phyloP scores from a whole-genome alignment of 2,797 vertebrate genomes.

The Cephalopachus bancanus region DNA sequence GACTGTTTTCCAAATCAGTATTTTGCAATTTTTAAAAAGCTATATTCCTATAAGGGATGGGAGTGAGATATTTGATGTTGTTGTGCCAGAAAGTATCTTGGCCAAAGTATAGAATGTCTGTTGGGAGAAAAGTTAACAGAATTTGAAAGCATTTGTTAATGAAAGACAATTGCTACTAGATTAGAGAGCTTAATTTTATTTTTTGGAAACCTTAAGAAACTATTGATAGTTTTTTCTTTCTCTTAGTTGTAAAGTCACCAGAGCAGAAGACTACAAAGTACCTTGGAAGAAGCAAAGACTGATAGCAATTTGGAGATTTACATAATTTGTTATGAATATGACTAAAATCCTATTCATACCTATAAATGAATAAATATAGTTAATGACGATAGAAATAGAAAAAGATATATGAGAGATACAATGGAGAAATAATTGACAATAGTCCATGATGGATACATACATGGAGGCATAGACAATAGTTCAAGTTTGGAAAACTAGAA shows the following conservation, averaged over 20 bases:
- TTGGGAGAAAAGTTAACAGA: neutral
- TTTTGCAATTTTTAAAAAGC: neutral
- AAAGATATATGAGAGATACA: neutral
- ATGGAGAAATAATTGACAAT: neutral
- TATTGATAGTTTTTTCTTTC: neutral
- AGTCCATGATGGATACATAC: neutral
- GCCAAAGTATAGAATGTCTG: neutral
- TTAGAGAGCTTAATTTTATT: neutral
- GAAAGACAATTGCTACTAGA: neutral
- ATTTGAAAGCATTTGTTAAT: neutral
- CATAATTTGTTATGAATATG: neutral
- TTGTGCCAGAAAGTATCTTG: neutral
- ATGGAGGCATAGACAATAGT: neutral
- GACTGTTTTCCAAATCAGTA: neutral
- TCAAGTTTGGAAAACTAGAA: neutral
- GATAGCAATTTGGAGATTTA: neutral
- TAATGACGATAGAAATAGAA: neutral
- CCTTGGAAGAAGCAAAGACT: neutral
- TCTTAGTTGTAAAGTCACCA: neutral
- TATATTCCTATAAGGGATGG: neutral
- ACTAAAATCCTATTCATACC: neutral
- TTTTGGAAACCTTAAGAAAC: neutral
- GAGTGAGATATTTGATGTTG: rapidly evolving
- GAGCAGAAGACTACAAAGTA: neutral
- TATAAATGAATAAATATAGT: neutral